Percentiles rank a stretch among this genome's conserved stretches.
These are phyloP conservation scores for Fulmarus glacialis DNA, from an alignment of 2,113 vertebrate species.

Conservation along the genomic window DNA sequence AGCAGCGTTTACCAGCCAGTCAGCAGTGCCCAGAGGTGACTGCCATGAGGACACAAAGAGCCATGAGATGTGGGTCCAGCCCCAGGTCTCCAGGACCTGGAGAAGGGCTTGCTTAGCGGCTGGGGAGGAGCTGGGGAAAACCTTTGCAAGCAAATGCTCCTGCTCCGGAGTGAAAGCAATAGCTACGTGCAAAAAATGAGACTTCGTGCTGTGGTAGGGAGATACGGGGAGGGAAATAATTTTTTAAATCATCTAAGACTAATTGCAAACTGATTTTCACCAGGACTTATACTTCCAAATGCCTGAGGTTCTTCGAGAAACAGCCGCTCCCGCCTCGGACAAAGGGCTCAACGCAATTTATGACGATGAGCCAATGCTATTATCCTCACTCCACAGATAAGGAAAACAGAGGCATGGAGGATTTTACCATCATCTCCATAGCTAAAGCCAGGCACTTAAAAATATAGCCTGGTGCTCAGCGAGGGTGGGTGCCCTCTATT, in stretches of 20 bases:
- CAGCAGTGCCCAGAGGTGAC: not conserved
- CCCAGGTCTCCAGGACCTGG: not conserved
- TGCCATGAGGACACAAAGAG: not conserved
- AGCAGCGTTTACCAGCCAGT: not conserved
- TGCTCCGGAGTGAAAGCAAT: not conserved
- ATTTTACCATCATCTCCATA: not conserved
- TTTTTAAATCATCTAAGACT: not conserved
- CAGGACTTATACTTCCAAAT: not conserved
- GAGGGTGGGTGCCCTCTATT: not conserved
- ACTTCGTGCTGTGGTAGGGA: not conserved
- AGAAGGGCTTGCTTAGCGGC: not conserved
- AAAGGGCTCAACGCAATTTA: not conserved
- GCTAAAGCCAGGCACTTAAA: not conserved
- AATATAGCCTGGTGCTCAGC: not conserved
- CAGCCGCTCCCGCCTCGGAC: not conserved
- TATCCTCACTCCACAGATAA: not conserved
- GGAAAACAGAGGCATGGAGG: not conserved
- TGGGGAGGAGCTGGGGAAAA: not conserved
- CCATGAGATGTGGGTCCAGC: not conserved
- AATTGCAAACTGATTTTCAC: constrained; percentile 30
- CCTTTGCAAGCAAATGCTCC: not conserved
- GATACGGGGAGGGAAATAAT: not conserved
- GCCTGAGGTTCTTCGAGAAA: not conserved
- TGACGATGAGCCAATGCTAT: not conserved
- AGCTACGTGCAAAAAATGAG: not conserved